These are phyloP conservation scores for Rhabditoides inermis DNA, from an alignment of 2,888 invertebrate species.

Conservation along the genomic window DNA sequence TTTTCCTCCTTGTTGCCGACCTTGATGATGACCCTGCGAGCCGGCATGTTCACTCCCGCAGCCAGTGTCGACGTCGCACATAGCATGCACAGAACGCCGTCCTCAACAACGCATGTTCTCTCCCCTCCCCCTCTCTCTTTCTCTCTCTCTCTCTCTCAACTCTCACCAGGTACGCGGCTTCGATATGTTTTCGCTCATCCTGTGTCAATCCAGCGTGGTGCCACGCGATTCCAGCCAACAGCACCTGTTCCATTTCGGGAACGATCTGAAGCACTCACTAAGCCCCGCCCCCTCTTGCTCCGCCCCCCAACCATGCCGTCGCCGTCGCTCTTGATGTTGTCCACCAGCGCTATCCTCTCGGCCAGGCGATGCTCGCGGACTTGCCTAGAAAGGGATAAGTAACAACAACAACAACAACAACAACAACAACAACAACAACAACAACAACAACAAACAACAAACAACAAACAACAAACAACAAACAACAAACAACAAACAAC, in stretches of 20 bases:
- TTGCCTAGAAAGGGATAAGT: too few relatives aligned
- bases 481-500: conserved; percentile 1
- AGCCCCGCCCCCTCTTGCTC: too few relatives aligned
- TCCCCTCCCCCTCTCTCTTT: not conserved
- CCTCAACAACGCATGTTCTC: conserved; percentile 33
- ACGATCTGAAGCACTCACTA: conserved; percentile 18
- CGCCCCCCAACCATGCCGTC: too few relatives aligned
- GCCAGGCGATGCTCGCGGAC: too few relatives aligned
- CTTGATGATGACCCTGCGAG: conserved; percentile 73
- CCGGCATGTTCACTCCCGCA: conserved; percentile 64
- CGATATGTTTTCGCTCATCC: conserved; percentile 76
- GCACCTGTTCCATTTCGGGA: conserved; percentile 63
- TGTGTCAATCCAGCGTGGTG: conserved; percentile 78
- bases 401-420: too few relatives aligned
- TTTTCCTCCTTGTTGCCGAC: too few relatives aligned
- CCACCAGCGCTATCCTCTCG: too few relatives aligned
- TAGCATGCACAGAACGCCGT: conserved; percentile 75
- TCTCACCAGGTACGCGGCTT: conserved; percentile 58
- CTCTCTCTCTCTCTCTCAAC: not conserved
- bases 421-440: too few relatives aligned
- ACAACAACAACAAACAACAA: too few relatives aligned
- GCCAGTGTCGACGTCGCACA: conserved; percentile 92
- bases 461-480: not conserved
- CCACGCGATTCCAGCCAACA: conserved; percentile 77
- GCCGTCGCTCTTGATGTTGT: too few relatives aligned